Evolutionary conservation across 2,113 vertebrate species (phyloP).

Genomic region (Sigmodon hispidus): DNA sequence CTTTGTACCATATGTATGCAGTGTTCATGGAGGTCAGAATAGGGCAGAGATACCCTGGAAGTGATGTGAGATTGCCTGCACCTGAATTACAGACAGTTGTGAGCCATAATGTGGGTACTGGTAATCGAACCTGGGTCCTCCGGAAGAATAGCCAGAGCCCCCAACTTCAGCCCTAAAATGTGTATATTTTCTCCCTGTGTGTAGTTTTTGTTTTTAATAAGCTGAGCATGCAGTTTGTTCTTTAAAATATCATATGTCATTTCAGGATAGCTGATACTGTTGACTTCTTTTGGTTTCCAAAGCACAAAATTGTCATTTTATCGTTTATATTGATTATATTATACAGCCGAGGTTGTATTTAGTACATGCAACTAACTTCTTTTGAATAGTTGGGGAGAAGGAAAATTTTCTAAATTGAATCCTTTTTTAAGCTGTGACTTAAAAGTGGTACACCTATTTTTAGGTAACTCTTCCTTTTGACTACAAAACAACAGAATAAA

Average conservation of each 20-base stretch:
- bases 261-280: neutral
- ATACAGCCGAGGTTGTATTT: neutral
- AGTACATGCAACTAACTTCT: neutral
- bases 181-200: neutral
- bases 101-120: neutral
- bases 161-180: too few relatives aligned
- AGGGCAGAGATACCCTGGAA: neutral
- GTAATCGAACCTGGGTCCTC: neutral
- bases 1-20: neutral
- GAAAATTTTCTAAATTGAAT: conserved; percentile 16
- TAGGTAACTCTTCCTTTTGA: conserved; percentile 43
- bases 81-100: neutral
- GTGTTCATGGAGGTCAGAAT: neutral
- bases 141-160: neutral
- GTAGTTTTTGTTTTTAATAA: neutral
- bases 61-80: neutral
- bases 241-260: conserved; percentile 23
- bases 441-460: conserved; percentile 24
- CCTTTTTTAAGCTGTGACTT: conserved; percentile 1
- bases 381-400: neutral
- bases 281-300: neutral
- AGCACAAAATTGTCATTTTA: neutral
- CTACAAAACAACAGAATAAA: neutral
- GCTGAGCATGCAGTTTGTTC: neutral
- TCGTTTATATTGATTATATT: conserved; percentile 23